A percentile compares a stretch with the other conserved stretches of the same genome.
Evolutionary conservation across 2,797 vertebrate species (phyloP).

Genomic region (Microctenopoma steveboyesi): DNA sequence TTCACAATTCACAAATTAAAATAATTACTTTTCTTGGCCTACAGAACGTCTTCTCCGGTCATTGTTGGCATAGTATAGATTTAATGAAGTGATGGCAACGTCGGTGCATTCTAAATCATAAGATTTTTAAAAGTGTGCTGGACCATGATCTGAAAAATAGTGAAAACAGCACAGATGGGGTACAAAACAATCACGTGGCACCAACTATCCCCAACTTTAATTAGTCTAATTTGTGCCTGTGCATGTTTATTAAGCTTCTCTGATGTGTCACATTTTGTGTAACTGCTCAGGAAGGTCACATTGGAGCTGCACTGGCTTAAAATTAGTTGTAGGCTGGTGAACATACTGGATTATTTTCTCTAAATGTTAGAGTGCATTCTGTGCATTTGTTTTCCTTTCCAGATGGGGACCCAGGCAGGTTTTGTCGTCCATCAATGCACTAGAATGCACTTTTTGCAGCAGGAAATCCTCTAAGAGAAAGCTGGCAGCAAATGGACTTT

Average conservation of each 20-base stretch:
- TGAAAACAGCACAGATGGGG: neutral
- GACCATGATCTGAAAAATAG: neutral
- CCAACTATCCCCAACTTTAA: neutral
- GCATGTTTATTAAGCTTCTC: conserved; percentile 14
- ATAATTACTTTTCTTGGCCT: neutral
- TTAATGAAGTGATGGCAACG: too few species aligned
- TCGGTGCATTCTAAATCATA: too few species aligned
- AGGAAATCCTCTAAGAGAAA: conserved; percentile 47
- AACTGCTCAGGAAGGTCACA: conserved; percentile 17
- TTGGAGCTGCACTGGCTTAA: conserved; percentile 12
- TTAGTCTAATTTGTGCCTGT: conserved; percentile 11
- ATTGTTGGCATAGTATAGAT: neutral
- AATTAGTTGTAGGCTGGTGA: neutral
- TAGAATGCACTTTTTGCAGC: conserved; percentile 16
- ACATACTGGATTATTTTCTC: conserved; percentile 13
- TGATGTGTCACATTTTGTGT: conserved; percentile 15
- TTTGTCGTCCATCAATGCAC: conserved; percentile 38
- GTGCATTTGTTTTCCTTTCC: conserved; percentile 30
- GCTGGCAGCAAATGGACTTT: conserved; percentile 11
- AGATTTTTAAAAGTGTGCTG: too few species aligned
- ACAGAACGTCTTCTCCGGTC: neutral
- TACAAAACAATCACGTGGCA: neutral
- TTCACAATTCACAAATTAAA: neutral
- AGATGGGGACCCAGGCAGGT: conserved; percentile 33
- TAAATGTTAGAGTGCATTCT: conserved; percentile 23